Conservation (phyloP, 2,113 vertebrate genomes). For the Notiomystis cincta region DNA sequence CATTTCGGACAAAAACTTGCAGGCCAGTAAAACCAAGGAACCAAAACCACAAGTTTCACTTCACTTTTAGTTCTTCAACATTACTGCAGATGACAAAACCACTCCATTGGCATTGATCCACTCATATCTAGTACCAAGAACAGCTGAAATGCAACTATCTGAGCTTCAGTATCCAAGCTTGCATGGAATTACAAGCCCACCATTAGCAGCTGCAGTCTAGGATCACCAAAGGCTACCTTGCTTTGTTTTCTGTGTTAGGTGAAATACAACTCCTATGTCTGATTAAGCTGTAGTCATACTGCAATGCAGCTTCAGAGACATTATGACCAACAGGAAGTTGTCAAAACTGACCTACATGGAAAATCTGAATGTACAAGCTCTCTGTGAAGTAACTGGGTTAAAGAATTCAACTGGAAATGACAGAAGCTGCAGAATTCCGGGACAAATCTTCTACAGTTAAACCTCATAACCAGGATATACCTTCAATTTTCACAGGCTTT, state of each 20-base stretch:
- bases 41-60: background rate
- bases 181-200: background rate
- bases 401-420: background rate
- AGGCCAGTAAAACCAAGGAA: background rate
- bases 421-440: background rate
- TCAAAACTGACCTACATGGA: conserved; percentile 3
- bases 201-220: background rate
- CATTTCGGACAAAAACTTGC: background rate
- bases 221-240: background rate
- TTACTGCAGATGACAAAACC: background rate
- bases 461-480: background rate
- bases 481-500: background rate
- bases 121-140: background rate
- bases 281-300: background rate
- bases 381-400: background rate
- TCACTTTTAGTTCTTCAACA: background rate
- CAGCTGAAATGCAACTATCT: background rate
- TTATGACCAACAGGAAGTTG: background rate
- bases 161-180: background rate
- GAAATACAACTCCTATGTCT: background rate
- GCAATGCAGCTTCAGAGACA: background rate
- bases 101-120: background rate
- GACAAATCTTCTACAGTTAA: background rate
- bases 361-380: background rate
- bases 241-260: background rate